phyloP scores from a whole-genome alignment of 2,113 vertebrate species.

The Amazona vittata region DNA sequence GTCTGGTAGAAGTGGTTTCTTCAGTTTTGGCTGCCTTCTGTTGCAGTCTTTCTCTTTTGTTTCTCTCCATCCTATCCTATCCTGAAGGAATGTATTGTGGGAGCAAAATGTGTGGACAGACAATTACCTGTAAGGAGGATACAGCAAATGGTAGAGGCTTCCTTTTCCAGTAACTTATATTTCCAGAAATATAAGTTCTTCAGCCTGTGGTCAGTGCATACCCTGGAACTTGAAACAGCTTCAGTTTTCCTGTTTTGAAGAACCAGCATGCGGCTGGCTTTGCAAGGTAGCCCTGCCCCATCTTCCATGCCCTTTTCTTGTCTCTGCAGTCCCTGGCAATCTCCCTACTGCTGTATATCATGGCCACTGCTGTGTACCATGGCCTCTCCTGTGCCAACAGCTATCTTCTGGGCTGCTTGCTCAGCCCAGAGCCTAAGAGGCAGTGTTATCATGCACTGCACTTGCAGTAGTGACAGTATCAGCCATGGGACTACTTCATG shows the following conservation, averaged over 20 bases:
- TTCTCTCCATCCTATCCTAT: neutral
- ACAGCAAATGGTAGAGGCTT: neutral
- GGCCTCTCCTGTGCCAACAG: neutral
- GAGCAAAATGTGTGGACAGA: neutral
- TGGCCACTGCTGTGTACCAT: too few species aligned
- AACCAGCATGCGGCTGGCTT: neutral
- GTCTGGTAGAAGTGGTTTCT: accelerated
- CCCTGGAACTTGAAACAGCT: neutral
- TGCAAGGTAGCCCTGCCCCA: neutral
- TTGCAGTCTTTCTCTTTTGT: neutral
- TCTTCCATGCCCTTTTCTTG: neutral
- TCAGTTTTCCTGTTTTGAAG: neutral
- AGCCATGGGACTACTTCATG: neutral
- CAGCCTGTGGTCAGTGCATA: neutral
- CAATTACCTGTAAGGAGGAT: neutral
- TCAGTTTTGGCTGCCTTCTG: neutral
- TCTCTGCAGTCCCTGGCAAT: neutral
- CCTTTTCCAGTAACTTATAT: neutral
- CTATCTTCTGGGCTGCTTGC: neutral
- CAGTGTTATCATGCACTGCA: accelerated
- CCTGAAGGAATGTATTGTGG: neutral
- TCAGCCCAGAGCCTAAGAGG: neutral
- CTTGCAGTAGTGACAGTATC: neutral
- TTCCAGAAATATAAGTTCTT: neutral
- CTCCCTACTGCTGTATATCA: neutral